Base-by-base conservation (phyloP, 1,140 invertebrate species). In the Brachionus manjavacas region DNA sequence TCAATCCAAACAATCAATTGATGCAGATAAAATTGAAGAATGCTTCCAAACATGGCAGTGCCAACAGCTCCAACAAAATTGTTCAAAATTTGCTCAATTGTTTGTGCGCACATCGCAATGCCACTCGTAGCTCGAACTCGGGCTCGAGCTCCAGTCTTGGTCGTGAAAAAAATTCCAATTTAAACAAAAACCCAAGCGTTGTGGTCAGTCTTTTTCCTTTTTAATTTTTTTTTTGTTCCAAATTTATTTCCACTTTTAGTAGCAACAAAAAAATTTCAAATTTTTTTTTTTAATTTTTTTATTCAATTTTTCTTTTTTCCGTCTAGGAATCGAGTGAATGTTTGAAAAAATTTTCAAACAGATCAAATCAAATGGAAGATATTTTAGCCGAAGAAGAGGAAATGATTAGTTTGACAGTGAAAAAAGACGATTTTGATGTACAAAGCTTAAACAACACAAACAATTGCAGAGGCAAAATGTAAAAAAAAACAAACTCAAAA, bases 51-150 rank as follows among this genome's bases (percentile, higher is more conserved):
- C n/a, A n/a, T 60, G 49, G 52, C 31, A 35, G 31, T 64, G n/a
- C 35, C 12, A 68, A 64, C 23, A 60, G 55, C 11, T 39, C 79
- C 9, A 81, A 81, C 9, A 81, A 81, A 66, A 20, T 81, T 25
- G 39, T 81, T 68, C 55, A 81, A 28, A 68, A 81, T 68, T 64
- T 81, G 79, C 79, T 81, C 79, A 81, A 81, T 81, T 81, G 79
- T 68, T 64, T 81, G 31, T 60, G 52, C 28, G 16, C 12, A 4
- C 49, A 81, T 25, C 79, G 52, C 12, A 8, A 81, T 23, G 9
- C 52, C n/a, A 60, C 31, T 35, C 31, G 31, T 35, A 7, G 31
- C 31, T 35, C 31, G 31, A 35, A 9, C 20, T 20, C 52, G 4
- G 1, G 31, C 31, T 35, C 31, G 31, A 35, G 20, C 20, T 20